A percentile compares a stretch with the other conserved stretches of the same genome.
Conservation (phyloP, 2,888 invertebrate genomes). For the Ennomos quercinarius region DNA sequence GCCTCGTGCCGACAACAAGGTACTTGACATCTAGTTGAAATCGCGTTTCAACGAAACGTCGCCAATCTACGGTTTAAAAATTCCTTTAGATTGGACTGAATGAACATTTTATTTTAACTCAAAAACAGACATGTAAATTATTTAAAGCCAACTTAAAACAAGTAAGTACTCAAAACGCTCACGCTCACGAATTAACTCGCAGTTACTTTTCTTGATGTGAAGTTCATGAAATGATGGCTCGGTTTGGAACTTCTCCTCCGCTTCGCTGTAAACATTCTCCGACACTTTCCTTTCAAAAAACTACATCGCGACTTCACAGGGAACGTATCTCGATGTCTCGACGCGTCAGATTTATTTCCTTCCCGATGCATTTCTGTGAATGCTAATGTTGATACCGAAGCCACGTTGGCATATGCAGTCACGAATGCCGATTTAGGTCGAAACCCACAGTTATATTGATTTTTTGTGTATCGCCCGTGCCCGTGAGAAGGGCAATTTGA, state of each 20-base stretch:
- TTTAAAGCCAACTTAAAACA: neutral
- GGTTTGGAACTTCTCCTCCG: slow-evolving; percentile 49
- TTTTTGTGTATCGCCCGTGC: slow-evolving; percentile 29
- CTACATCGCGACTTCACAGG: slow-evolving; percentile 54
- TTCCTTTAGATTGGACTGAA: neutral
- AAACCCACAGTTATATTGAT: slow-evolving; percentile 26
- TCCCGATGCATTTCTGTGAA: slow-evolving; percentile 20
- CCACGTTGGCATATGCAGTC: slow-evolving; percentile 24
- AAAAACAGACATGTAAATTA: slow-evolving; percentile 8
- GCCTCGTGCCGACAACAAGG: slow-evolving; percentile 16
- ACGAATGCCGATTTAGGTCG: slow-evolving; percentile 29
- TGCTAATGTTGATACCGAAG: slow-evolving; percentile 24
- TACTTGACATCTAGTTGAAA: slow-evolving; percentile 30
- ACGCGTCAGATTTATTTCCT: slow-evolving; percentile 17
- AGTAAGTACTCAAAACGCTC: neutral
- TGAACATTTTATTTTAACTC: slow-evolving; percentile 10
- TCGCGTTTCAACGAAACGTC: neutral
- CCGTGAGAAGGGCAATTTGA: slow-evolving; percentile 59
- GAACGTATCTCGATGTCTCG: slow-evolving; percentile 35
- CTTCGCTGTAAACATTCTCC: slow-evolving; percentile 58
- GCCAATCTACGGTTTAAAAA: slow-evolving; percentile 2
- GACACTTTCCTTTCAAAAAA: slow-evolving; percentile 59
- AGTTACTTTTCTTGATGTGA: slow-evolving; percentile 2
- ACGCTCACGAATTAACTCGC: neutral
- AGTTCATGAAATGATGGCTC: slow-evolving; percentile 4